Evolutionary conservation across 1,140 invertebrate genomes (phyloP).

Genomic region (Myzus persicae): DNA sequence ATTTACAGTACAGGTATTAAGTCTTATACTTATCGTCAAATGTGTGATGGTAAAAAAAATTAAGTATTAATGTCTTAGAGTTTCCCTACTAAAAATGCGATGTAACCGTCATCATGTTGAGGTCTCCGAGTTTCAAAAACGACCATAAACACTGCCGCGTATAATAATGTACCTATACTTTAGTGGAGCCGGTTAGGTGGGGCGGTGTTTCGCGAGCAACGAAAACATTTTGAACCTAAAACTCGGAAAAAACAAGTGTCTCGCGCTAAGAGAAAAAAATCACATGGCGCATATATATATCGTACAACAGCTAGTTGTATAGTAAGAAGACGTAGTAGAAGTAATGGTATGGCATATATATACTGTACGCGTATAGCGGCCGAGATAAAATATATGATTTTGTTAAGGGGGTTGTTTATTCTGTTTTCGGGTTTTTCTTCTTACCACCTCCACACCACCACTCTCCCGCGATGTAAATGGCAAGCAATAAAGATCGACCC

Average conservation of each 20-base stretch:
- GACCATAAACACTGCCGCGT: background rate
- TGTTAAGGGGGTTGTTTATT: background rate
- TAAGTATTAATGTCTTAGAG: background rate
- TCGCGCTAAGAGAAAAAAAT: background rate
- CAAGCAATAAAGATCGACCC: conserved; percentile 51
- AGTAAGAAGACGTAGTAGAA: background rate
- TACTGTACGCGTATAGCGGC: background rate
- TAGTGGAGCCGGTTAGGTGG: too few relatives aligned
- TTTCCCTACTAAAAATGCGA: background rate
- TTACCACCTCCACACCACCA: background rate
- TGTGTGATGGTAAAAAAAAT: background rate
- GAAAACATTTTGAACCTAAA: background rate
- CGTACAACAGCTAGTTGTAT: background rate
- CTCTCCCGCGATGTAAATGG: conserved; percentile 25
- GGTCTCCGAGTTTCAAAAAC: background rate
- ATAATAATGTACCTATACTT: conserved; percentile 8
- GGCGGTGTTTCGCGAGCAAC: background rate
- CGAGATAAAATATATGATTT: conserved; percentile 11
- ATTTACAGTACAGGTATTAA: background rate
- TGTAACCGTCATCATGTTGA: background rate
- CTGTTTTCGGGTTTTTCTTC: background rate
- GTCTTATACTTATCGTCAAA: background rate
- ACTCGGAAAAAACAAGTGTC: background rate
- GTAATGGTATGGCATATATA: background rate
- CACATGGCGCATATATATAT: background rate